A percentile compares a stretch with the other conserved stretches of the same genome.
Evolutionary conservation across 2,797 vertebrate genomes (phyloP).

Genomic region (Odontamblyopus lacepedii): DNA sequence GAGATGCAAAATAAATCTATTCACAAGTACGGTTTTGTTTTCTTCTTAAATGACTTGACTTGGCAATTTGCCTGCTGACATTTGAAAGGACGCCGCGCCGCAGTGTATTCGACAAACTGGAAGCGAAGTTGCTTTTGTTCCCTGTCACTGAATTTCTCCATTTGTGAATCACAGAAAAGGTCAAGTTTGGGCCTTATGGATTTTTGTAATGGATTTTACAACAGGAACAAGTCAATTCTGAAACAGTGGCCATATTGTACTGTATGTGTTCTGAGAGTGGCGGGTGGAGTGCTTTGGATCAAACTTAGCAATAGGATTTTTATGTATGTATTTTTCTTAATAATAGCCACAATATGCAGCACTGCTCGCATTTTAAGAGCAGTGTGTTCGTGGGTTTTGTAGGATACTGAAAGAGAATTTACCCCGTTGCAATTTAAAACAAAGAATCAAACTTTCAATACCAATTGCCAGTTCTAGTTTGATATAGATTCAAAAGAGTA

Average conservation of each 20-base stretch:
- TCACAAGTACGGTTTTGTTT: constrained; percentile 30
- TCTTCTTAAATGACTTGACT: constrained; percentile 51
- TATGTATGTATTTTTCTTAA: neutral
- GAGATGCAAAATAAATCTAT: constrained; percentile 5
- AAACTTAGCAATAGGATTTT: constrained; percentile 7
- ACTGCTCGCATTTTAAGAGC: neutral
- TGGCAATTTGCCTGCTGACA: constrained; percentile 63
- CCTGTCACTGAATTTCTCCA: constrained; percentile 42
- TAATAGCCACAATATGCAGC: neutral
- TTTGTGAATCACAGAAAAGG: constrained; percentile 53
- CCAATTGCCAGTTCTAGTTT: no score
- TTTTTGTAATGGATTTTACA: constrained; percentile 62
- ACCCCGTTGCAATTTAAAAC: no score
- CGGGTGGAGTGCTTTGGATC: constrained; percentile 18
- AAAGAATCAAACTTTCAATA: no score
- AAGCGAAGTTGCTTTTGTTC: constrained; percentile 54
- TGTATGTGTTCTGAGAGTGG: constrained; percentile 29
- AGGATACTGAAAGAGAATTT: neutral
- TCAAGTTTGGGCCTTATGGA: constrained; percentile 56
- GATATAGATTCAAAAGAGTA: no score
- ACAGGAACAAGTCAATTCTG: constrained; percentile 39
- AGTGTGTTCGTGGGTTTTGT: neutral
- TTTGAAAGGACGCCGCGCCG: constrained; percentile 59
- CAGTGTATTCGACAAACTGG: constrained; percentile 44
- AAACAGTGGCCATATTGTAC: constrained; percentile 21